A percentile compares a stretch with the other conserved stretches of the same genome.
These are phyloP conservation scores for Helicoverpa assulta DNA, from an alignment of 2,888 invertebrate species.

Conservation along the genomic window DNA sequence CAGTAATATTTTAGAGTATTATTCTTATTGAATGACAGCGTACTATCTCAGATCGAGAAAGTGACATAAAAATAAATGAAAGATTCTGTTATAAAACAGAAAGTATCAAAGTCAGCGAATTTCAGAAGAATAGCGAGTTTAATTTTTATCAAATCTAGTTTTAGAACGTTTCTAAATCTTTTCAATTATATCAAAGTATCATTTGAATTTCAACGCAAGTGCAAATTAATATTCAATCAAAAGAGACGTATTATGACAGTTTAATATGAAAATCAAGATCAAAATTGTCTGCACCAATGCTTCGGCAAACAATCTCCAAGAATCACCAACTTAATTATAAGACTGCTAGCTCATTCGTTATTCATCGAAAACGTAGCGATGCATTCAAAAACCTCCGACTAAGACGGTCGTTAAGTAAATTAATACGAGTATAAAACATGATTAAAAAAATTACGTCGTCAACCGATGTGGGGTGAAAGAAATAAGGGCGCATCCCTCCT, in stretches of 20 bases:
- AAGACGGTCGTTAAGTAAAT: constrained; percentile 88
- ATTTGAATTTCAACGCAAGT: background rate
- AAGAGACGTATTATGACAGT: constrained; percentile 36
- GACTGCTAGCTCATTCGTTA: constrained; percentile 81
- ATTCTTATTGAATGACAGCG: constrained; percentile 20
- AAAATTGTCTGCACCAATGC: constrained; percentile 60
- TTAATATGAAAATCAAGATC: constrained; percentile 57
- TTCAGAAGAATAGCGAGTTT: background rate
- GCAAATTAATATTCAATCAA: constrained; percentile 47
- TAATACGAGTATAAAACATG: constrained; percentile 89
- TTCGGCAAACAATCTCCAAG: constrained; percentile 76
- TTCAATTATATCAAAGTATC: constrained; percentile 5
- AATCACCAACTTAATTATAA: constrained; percentile 65
- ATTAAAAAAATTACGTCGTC: constrained; percentile 89
- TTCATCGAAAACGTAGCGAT: constrained; percentile 86
- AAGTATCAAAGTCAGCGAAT: background rate
- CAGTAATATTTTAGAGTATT: constrained; percentile 38
- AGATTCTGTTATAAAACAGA: constrained; percentile 1
- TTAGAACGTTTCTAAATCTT: constrained; percentile 16
- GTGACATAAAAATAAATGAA: background rate
- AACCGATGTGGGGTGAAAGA: constrained; percentile 73
- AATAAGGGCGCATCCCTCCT: constrained; percentile 80
- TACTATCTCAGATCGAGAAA: background rate
- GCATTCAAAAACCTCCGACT: constrained; percentile 80
- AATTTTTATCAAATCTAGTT: background rate